Evolutionary conservation across 2,888 invertebrate genomes (phyloP).

Genomic region (Hirtodrosophila histrioides): DNA sequence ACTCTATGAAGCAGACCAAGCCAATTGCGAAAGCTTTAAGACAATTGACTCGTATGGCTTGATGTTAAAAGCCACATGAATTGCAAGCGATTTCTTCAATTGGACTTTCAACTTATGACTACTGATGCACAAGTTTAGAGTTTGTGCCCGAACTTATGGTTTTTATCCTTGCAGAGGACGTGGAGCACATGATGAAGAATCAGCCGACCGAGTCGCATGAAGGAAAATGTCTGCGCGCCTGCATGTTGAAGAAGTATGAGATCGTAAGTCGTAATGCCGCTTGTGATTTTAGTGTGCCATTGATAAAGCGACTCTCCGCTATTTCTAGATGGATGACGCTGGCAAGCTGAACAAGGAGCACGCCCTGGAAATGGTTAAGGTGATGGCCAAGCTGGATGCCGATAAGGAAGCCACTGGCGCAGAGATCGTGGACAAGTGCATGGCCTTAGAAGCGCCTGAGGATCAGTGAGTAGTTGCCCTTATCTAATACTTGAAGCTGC

Average conservation of each 20-base stretch:
- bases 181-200: conserved; percentile 75
- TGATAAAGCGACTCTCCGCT: neutral
- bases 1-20: too few relatives aligned
- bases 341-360: conserved; percentile 77
- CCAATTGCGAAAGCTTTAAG: too few relatives aligned
- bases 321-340: conserved; percentile 71
- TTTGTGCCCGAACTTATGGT: too few relatives aligned
- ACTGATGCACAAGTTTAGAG: neutral
- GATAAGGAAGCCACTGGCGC: conserved; percentile 58
- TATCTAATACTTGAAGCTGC: neutral
- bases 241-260: conserved; percentile 80
- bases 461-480: conserved; percentile 74
- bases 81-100: too few relatives aligned
- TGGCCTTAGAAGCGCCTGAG: conserved; percentile 69
- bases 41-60: too few relatives aligned
- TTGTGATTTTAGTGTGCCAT: neutral
- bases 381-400: conserved; percentile 64
- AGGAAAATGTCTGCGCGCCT: conserved; percentile 82
- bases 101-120: neutral
- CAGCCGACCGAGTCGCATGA: conserved; percentile 64
- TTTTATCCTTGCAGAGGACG: conserved; percentile 66
- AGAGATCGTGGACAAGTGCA: conserved; percentile 68
- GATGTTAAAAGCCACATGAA: too few relatives aligned
- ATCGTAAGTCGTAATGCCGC: conserved; percentile 68
- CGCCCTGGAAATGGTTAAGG: conserved; percentile 63